Evolutionary conservation across 1,140 invertebrate species (phyloP), one percentile per base, ranked within the genome.

Genomic region (Dufourea novaeangliae): DNA sequence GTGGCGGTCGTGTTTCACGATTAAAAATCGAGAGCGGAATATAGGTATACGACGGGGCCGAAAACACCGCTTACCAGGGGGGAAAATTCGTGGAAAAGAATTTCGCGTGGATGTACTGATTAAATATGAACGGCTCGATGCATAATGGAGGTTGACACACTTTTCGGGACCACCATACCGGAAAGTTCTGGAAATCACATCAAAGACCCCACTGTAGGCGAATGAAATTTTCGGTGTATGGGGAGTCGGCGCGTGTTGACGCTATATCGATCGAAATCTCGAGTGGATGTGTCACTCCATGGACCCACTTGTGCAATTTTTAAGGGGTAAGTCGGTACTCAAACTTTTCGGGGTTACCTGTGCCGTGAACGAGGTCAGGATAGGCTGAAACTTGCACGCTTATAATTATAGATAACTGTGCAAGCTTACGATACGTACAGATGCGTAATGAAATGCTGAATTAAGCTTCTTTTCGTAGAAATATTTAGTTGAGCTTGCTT

Each of bases 1-100:
- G 56, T 22, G 74, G 62, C 59, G 64, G 11, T 22, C 66, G 66
- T 77, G 64, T 77, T 64, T 74, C 50, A 46, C 78, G 74, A 80
- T 80, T 80, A 76, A 80, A 80, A 78, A 80, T 80, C 78, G 64
- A 68, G 66, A 59, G 5, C 56, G 59, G 57, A 72, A 78, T 56
- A 64, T 27, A 25, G 14, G 20, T n/a, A 8, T n/a, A 8, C 46
- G 46, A 7, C 20, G 22, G 29, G 32, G 44, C 12, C 25, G 44
- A 54, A 34, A 62, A 71, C 74, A n/a, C 1, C 12, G 44, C 67
- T 77, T 39, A 52, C 74, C n/a, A n/a, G n/a, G n/a, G 34, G 37
- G 67, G 20, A 27, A 77, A 61, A 62, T 62, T 63, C 67, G 67
- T 14, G 74, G 41, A 17, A 22, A 77, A 39, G 74, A 77, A 62